phyloP scores from a whole-genome alignment of 2,888 invertebrate genomes.

The Mystacides longicornis region DNA sequence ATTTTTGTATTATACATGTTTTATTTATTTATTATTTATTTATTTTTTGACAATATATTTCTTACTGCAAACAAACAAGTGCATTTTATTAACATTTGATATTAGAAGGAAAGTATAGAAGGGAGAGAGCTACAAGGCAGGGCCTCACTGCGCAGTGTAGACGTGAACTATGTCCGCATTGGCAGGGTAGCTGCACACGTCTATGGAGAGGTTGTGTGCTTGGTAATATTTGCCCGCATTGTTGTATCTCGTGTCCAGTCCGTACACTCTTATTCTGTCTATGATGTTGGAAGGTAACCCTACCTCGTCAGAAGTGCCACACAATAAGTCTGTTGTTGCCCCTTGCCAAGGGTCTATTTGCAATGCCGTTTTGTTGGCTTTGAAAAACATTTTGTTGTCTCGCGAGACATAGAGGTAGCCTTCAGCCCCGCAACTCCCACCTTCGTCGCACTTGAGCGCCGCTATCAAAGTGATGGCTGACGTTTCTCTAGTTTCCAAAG shows the following conservation, averaged over 20 bases:
- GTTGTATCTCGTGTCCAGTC: constrained; percentile 33
- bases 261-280: constrained; percentile 35
- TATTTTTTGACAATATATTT: neutral
- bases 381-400: neutral
- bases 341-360: neutral
- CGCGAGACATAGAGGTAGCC: neutral
- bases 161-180: neutral
- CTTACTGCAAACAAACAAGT: neutral
- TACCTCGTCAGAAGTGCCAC: neutral
- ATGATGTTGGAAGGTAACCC: constrained; percentile 32
- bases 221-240: constrained; percentile 31
- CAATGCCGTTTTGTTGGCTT: neutral
- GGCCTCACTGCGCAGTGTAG: neutral
- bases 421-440: neutral
- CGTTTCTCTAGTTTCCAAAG: constrained; percentile 34
- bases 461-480: constrained; percentile 35
- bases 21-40: too few species aligned
- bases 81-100: neutral
- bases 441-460: constrained; percentile 33
- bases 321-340: neutral
- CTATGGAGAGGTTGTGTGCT: neutral
- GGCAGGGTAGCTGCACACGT: neutral
- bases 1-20: too few species aligned
- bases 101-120: neutral
- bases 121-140: neutral